phyloP scores from a whole-genome alignment of 2,888 invertebrate species.

The Cephus sareptanus region DNA sequence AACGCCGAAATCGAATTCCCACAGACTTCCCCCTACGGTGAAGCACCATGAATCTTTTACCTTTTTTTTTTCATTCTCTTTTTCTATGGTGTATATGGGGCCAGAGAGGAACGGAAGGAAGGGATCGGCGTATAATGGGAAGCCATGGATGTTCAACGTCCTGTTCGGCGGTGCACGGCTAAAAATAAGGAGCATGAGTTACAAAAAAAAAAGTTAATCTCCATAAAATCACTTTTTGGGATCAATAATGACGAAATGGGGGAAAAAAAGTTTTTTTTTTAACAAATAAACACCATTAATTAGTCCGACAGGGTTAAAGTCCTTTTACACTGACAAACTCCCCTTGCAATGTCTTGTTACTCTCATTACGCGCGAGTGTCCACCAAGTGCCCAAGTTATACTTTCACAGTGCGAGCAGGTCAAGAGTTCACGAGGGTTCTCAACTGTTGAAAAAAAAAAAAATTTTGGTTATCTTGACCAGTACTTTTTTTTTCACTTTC shows the following conservation, averaged over 20 bases:
- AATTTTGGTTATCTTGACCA: background rate
- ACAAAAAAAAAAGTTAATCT: background rate
- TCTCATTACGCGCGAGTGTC: slow-evolving; percentile 10
- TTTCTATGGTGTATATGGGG: background rate
- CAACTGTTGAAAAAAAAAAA: slow-evolving; percentile 15
- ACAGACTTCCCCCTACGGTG: background rate
- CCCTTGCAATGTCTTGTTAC: background rate
- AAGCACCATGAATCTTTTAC: background rate
- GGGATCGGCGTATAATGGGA: slow-evolving; percentile 1
- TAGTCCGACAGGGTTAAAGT: background rate
- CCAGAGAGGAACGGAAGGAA: background rate
- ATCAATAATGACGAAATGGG: background rate
- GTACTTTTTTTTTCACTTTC: background rate
- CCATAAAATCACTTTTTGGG: background rate
- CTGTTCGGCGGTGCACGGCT: background rate
- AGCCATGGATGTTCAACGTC: background rate
- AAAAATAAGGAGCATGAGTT: background rate
- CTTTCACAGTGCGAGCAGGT: slow-evolving; percentile 45
- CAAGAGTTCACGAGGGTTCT: slow-evolving; percentile 44
- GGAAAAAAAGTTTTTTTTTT: background rate
- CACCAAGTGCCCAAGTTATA: slow-evolving; percentile 17
- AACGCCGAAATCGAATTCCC: background rate
- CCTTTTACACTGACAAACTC: background rate
- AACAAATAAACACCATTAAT: background rate
- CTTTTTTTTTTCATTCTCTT: background rate